phyloP scores from a whole-genome alignment of 2,113 vertebrate species.

The Zosterops japonicus region DNA sequence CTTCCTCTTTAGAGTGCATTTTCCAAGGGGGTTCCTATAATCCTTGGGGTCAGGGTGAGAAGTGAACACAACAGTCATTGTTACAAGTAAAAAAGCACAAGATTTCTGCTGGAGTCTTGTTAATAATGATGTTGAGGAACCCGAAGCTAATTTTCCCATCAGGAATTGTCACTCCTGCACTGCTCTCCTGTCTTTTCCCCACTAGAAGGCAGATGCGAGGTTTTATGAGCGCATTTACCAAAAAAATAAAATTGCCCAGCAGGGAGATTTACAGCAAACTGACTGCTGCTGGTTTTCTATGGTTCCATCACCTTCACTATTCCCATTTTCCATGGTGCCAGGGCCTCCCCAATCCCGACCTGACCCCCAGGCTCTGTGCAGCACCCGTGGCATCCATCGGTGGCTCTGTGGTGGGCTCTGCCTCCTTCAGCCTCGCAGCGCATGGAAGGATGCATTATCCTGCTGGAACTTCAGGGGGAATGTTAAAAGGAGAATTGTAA shows the following conservation, averaged over 20 bases:
- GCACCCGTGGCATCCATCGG: rapidly evolving
- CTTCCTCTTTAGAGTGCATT: not conserved
- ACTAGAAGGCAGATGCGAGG: slow-evolving; percentile 52
- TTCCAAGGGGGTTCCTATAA: not conserved
- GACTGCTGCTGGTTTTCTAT: not conserved
- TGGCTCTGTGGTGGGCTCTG: not conserved
- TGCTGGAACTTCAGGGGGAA: slow-evolving; percentile 46
- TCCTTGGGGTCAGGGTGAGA: not conserved
- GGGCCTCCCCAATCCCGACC: not conserved
- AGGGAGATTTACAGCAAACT: slow-evolving; percentile 45
- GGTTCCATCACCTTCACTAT: not conserved
- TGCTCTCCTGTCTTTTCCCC: slow-evolving; percentile 27
- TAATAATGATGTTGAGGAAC: not conserved
- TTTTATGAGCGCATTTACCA: slow-evolving; percentile 11
- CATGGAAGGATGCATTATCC: not conserved
- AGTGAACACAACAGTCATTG: slow-evolving; percentile 18
- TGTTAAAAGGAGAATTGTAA: slow-evolving; percentile 43
- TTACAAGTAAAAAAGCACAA: not conserved
- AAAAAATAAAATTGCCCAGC: not conserved
- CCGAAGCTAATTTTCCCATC: not conserved
- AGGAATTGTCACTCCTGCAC: not conserved
- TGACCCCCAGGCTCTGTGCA: not conserved
- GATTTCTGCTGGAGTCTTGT: slow-evolving; percentile 8
- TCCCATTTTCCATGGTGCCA: not conserved
- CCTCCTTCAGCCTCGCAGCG: not conserved